Evolutionary conservation across 2,113 vertebrate genomes (phyloP).

Genomic region (Triplophysa dalaica): DNA sequence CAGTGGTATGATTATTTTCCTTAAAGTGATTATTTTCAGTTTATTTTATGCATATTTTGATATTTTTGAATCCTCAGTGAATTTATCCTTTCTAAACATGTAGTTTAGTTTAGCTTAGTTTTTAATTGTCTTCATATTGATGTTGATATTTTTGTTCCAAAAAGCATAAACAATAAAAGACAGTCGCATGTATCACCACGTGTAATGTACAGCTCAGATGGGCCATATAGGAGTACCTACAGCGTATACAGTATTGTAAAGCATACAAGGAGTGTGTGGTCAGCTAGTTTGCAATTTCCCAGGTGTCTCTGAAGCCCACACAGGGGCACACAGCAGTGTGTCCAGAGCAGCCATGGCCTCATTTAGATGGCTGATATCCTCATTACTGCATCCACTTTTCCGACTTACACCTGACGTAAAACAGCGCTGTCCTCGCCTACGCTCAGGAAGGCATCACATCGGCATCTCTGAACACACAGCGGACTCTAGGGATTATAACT

Average conservation of each 20-base stretch:
- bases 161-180: neutral
- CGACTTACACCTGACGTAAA: slow-evolving; percentile 65
- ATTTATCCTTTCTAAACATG: too few species aligned
- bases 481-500: neutral
- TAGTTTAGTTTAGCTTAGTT: too few species aligned
- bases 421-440: slow-evolving; percentile 60
- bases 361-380: slow-evolving; percentile 64
- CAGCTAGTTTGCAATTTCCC: slow-evolving; percentile 32
- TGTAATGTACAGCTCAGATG: neutral
- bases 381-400: slow-evolving; percentile 67
- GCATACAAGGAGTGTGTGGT: slow-evolving; percentile 18
- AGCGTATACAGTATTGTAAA: slow-evolving; percentile 3
- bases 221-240: slow-evolving; percentile 3
- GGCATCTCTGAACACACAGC: slow-evolving; percentile 51
- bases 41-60: too few species aligned
- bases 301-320: slow-evolving; percentile 56
- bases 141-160: too few species aligned
- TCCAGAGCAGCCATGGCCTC: slow-evolving; percentile 57
- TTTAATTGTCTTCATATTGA: too few species aligned
- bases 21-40: too few species aligned
- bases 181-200: neutral
- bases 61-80: too few species aligned
- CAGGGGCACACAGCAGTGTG: slow-evolving; percentile 31
- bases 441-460: slow-evolving; percentile 55
- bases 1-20: too few species aligned